phyloP scores from a whole-genome alignment of 2,888 invertebrate species.

The Eucera pruinosa region DNA sequence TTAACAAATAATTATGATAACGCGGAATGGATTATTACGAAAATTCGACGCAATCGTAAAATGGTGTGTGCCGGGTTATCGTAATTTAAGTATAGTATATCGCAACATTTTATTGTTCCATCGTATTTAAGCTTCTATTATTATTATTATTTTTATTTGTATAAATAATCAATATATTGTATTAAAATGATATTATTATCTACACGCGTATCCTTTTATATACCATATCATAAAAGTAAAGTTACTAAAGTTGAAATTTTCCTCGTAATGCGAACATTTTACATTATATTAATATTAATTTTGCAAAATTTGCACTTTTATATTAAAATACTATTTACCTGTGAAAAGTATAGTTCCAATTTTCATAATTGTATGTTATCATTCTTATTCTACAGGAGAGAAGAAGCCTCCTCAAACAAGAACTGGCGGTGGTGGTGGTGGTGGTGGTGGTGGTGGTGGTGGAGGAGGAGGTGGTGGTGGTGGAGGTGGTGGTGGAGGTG shows the following conservation, averaged over 20 bases:
- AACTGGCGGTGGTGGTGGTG: slow-evolving; percentile 73
- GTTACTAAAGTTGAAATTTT: too few species aligned
- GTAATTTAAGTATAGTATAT: neutral
- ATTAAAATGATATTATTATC: slow-evolving; percentile 15
- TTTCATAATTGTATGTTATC: too few species aligned
- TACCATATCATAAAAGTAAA: neutral
- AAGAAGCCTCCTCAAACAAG: slow-evolving; percentile 81
- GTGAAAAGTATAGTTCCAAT: too few species aligned
- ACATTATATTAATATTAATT: too few species aligned
- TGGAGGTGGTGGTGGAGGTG: slow-evolving; percentile 70
- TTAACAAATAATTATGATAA: slow-evolving; percentile 14
- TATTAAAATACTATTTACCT: neutral
- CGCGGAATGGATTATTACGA: neutral
- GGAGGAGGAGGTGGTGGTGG: too few species aligned
- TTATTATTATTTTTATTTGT: slow-evolving; percentile 38
- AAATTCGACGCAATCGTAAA: slow-evolving; percentile 1
- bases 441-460: too few species aligned
- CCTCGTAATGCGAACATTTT: neutral
- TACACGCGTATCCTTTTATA: neutral
- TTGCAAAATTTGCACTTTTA: too few species aligned
- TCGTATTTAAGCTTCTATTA: neutral
- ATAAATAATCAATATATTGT: slow-evolving; percentile 37
- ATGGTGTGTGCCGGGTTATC: neutral
- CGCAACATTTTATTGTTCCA: neutral
- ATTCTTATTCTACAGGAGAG: slow-evolving; percentile 84